These are phyloP conservation scores for Sorex maritimensis DNA, from an alignment of 2,797 vertebrate genomes.

Conservation along the genomic window DNA sequence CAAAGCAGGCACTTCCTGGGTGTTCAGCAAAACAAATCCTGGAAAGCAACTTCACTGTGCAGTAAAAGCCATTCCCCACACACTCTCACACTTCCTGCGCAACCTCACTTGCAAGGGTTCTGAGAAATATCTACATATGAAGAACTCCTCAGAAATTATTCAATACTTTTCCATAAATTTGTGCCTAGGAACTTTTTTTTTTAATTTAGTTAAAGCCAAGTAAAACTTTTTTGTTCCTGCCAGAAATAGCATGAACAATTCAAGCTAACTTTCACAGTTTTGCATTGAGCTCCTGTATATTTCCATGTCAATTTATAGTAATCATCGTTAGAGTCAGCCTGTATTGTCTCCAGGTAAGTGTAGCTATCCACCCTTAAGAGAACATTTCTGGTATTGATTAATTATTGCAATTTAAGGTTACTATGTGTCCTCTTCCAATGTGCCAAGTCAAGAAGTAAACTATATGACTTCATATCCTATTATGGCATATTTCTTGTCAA, in stretches of 20 bases:
- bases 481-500: conserved; percentile 64
- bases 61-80: background rate
- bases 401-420: background rate
- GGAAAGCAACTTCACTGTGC: background rate
- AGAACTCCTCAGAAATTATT: conserved; percentile 47
- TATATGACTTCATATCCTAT: conserved; percentile 63
- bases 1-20: background rate
- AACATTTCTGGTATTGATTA: background rate
- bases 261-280: background rate
- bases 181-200: conserved; percentile 21
- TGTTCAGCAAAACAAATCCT: background rate
- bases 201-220: conserved; percentile 55
- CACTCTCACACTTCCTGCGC: background rate
- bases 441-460: conserved; percentile 31
- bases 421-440: background rate
- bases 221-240: conserved; percentile 36
- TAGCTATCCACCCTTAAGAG: background rate
- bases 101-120: conserved; percentile 34
- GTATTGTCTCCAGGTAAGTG: background rate
- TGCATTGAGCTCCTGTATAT: background rate
- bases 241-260: conserved; percentile 40
- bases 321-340: conserved; percentile 60
- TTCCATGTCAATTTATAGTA: background rate
- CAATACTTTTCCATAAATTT: conserved; percentile 1
- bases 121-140: conserved; percentile 33